Conservation (phyloP, 2,113 vertebrate genomes). For the Grallaria varia region DNA sequence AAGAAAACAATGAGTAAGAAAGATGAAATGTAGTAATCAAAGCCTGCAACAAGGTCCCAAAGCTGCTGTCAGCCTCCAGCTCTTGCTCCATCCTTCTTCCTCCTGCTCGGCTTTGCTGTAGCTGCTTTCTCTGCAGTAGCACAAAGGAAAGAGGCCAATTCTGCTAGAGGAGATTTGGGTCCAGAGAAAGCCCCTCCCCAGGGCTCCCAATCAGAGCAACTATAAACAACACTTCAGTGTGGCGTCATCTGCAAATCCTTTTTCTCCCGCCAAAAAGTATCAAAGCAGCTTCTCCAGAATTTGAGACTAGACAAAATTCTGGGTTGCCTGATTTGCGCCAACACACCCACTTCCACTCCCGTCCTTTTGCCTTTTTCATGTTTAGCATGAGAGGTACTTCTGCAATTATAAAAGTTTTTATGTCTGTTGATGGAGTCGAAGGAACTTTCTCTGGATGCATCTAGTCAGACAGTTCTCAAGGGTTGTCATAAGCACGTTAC, state of each 20-base stretch:
- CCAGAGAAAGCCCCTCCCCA: background rate
- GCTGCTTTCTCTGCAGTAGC: background rate
- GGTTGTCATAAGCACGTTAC: background rate
- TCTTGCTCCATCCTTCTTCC: background rate
- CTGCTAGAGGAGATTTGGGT: background rate
- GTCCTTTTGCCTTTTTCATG: background rate
- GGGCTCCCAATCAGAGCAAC: background rate
- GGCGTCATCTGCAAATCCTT: background rate
- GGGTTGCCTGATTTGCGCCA: background rate
- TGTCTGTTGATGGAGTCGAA: background rate
- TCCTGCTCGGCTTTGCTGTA: background rate
- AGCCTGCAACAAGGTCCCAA: background rate
- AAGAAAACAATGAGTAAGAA: background rate
- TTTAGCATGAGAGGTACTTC: background rate
- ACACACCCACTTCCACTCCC: background rate
- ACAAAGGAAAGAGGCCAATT: background rate
- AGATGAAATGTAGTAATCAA: background rate
- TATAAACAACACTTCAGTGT: background rate
- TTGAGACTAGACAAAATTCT: background rate
- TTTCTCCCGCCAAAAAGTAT: background rate
- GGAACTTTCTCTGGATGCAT: background rate
- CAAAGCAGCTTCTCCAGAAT: background rate
- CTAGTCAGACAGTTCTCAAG: background rate
- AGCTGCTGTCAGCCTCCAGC: background rate
- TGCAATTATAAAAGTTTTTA: background rate